Evolutionary conservation across 2,888 invertebrate species (phyloP).

Genomic region (Apodemia hepburni): DNA sequence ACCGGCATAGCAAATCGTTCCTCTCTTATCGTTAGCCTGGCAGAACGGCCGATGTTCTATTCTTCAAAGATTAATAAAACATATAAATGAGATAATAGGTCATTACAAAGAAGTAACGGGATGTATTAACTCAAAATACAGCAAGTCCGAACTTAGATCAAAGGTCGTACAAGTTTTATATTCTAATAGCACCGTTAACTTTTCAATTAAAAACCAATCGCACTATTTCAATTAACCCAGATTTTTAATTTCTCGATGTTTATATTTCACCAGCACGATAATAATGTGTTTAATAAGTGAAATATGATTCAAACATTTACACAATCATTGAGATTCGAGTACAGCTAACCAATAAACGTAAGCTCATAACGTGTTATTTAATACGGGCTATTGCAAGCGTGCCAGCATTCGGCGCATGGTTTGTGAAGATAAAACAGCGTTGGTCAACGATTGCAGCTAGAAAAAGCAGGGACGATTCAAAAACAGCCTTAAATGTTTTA

Average conservation of each 20-base stretch:
- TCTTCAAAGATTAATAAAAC: too few relatives aligned
- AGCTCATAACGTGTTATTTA: conserved; percentile 43
- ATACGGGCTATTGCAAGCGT: conserved; percentile 43
- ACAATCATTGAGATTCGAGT: conserved; percentile 30
- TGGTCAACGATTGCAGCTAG: conserved; percentile 17
- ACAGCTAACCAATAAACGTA: conserved; percentile 40
- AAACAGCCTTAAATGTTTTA: too few relatives aligned
- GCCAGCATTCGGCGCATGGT: conserved; percentile 48
- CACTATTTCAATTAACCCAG: not conserved
- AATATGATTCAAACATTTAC: conserved; percentile 33
- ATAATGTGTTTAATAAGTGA: conserved; percentile 20
- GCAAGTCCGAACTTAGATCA: not conserved
- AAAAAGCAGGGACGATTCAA: not conserved
- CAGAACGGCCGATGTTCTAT: too few relatives aligned
- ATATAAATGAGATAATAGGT: too few relatives aligned
- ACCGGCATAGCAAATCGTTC: too few relatives aligned
- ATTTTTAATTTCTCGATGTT: not conserved
- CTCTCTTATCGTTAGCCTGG: too few relatives aligned
- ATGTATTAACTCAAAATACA: not conserved
- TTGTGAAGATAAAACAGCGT: conserved; percentile 50
- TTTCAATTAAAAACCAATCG: not conserved
- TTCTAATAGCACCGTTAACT: not conserved
- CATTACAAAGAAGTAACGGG: not conserved
- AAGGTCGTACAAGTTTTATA: not conserved
- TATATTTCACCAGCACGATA: not conserved